phyloP scores from a whole-genome alignment of 2,113 vertebrate genomes.

The mouse (Mus musculus) region GRCm39 chr14:53538001-53538500 shows the following conservation, averaged over 20 bases:
- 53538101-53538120: not conserved
- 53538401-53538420: not conserved
- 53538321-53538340: not conserved
- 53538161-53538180: not conserved
- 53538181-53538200: not conserved
- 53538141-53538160: not conserved
- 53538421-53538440: not conserved
- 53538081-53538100: too few species aligned
- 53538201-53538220: not conserved
- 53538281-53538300: too few species aligned
- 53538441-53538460: not conserved
- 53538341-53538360: not conserved
- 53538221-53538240: not conserved
- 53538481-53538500: not conserved
- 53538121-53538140: not conserved
- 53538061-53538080: too few species aligned
- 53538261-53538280: not conserved
- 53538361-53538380: not conserved
- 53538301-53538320: not conserved
- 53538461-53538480: not conserved
- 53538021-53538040: too few species aligned
- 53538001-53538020: too few species aligned
- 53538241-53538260: not conserved
- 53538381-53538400: not conserved
- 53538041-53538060: too few species aligned